A percentile compares a stretch with the other conserved stretches of the same genome.
phyloP scores from a whole-genome alignment of 1,140 invertebrate species.

The Papilio dardanus region DNA sequence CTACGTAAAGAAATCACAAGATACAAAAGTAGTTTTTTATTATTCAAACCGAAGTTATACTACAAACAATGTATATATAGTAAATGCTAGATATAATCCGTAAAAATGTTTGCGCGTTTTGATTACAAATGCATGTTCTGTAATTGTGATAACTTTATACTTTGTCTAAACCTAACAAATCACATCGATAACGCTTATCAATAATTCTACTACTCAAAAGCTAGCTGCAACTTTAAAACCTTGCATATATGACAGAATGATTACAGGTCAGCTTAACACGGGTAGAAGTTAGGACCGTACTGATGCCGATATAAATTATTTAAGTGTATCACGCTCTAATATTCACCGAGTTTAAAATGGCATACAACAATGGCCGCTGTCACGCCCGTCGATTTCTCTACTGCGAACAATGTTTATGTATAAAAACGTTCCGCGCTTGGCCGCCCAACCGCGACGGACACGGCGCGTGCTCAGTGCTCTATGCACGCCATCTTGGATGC shows the following conservation, averaged over 20 bases:
- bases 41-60: too few species aligned
- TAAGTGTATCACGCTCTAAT: conserved; percentile 78
- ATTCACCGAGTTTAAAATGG: conserved; percentile 69
- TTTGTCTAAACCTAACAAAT: neutral
- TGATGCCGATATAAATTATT: conserved; percentile 56
- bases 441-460: conserved; percentile 69
- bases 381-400: conserved; percentile 80
- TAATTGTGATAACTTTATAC: too few species aligned
- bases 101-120: neutral
- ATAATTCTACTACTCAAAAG: neutral
- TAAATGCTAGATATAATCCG: too few species aligned
- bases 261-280: too few species aligned
- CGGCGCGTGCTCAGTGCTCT: conserved; percentile 77
- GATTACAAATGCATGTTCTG: neutral
- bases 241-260: too few species aligned
- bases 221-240: neutral
- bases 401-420: conserved; percentile 81
- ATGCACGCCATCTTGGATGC: conserved; percentile 76
- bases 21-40: neutral
- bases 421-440: conserved; percentile 72
- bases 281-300: neutral
- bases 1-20: too few species aligned
- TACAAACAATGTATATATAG: too few species aligned
- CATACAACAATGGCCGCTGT: conserved; percentile 75
- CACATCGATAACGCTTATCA: neutral